Evolutionary conservation across 2,797 vertebrate genomes (phyloP), one percentile per base, ranked within the genome.

Genomic region (Salarias fasciatus): DNA sequence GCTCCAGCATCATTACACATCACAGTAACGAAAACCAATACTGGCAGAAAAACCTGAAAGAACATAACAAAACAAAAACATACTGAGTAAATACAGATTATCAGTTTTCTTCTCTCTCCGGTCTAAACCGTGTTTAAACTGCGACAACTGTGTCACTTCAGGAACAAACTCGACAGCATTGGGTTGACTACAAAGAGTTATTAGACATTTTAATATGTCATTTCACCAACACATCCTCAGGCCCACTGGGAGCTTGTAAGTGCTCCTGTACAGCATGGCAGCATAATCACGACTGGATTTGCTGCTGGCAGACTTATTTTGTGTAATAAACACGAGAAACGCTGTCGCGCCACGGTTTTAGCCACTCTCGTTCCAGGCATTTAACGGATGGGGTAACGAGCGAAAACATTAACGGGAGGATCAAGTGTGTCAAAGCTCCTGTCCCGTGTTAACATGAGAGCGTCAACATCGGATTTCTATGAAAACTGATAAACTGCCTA

Each of bases 401-500:
- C 38, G 53, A 56, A n/a, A 81, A 75, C 64, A 72, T 61, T 57
- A 60, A 47, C 8, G 4, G 58, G 58, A 44, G 7, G 1, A 56
- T 72, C 61, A 8, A 13, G 55, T n/a, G 49, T 11, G 37, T 58
- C 43, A 49, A 51, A 51, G 33, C 41, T 69, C 68, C 45, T 48
- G 52, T 13, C 7, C 53, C 56, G 35, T 56, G 73, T 53, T 43
- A 73, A 66, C 53, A 64, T 15, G 13, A 50, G n/a, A 40, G 42
- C 24, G 52, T 61, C 30, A 62, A 54, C 10, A 11, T 10, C 49
- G 77, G 56, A 40, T 54, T 10, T 49, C 35, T 53, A 40, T 46
- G 35, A 45, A 61, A 54, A 72, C 9, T 52, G 37, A 70, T 63
- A 61, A n/a, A 49, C 78, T 5, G 8, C 41, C 71, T 54, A 29